These are phyloP conservation scores for Gonatopus flavifemur DNA, from an alignment of 1,140 invertebrate species.

Conservation along the genomic window DNA sequence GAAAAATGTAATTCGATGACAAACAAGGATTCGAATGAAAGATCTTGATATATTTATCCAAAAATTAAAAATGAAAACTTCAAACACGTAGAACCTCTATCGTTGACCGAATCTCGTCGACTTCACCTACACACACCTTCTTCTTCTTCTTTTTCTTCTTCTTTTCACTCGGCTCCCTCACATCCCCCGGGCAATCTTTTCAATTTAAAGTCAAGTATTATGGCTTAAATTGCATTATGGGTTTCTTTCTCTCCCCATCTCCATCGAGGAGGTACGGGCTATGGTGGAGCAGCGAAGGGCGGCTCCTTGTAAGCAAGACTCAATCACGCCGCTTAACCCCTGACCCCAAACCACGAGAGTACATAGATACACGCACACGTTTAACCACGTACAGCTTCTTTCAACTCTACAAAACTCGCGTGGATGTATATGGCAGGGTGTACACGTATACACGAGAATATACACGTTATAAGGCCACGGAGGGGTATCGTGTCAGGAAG, in stretches of 20 bases:
- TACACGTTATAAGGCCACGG: no score
- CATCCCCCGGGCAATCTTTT: constrained; percentile 59
- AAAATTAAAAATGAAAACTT: no score
- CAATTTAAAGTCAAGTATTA: constrained; percentile 61
- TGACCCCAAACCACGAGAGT: constrained; percentile 43
- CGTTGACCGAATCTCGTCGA: no score
- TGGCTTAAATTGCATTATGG: constrained; percentile 59
- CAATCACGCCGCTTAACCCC: constrained; percentile 59
- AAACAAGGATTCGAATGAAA: no score
- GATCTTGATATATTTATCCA: no score
- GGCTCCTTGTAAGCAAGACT: constrained; percentile 58
- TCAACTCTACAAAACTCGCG: no score
- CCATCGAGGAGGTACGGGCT: constrained; percentile 42
- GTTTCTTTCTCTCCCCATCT: constrained; percentile 48
- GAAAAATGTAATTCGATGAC: no score
- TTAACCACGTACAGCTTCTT: not conserved
- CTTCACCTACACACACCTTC: no score
- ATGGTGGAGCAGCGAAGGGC: constrained; percentile 45
- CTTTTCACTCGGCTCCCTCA: constrained; percentile 51
- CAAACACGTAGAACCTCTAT: no score
- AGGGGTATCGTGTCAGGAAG: no score
- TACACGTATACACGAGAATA: not conserved
- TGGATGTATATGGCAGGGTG: not conserved
- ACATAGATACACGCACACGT: constrained; percentile 17
- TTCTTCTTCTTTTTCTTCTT: no score